These are phyloP conservation scores for Cyrtorhinus lividipennis DNA, from an alignment of 1,140 invertebrate genomes.

Conservation along the genomic window DNA sequence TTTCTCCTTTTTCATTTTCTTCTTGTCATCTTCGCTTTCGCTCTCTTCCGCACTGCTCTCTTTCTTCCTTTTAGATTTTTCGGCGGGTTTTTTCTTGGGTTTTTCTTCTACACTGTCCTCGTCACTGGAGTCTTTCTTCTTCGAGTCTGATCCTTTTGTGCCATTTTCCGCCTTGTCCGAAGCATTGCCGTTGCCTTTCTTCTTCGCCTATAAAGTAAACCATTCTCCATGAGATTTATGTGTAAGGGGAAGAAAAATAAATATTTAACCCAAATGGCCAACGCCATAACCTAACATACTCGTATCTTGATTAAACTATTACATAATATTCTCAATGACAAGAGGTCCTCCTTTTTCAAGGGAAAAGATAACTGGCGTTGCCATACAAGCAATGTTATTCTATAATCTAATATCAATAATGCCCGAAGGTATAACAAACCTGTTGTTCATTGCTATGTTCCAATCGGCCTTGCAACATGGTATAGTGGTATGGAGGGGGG, in stretches of 20 bases:
- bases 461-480: no score
- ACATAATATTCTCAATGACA: neutral
- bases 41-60: slow-evolving; percentile 28
- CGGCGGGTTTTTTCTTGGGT: slow-evolving; percentile 22
- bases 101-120: slow-evolving; percentile 23
- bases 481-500: no score
- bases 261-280: no score
- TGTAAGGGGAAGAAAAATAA: no score
- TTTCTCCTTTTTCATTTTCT: slow-evolving; percentile 15
- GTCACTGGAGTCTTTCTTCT: slow-evolving; percentile 24
- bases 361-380: neutral
- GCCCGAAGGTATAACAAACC: no score
- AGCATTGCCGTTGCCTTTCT: neutral
- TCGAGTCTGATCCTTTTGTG: slow-evolving; percentile 6
- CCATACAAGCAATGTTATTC: no score
- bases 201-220: neutral
- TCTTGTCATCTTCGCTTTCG: slow-evolving; percentile 27
- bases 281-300: neutral
- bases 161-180: slow-evolving; percentile 20
- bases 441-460: no score
- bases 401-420: no score
- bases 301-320: neutral
- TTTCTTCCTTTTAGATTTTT: slow-evolving; percentile 23
- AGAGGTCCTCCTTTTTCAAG: neutral
- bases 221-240: no score